These are phyloP conservation scores for Pomatostomus ruficeps DNA, from an alignment of 2,113 vertebrate genomes.

Conservation along the genomic window DNA sequence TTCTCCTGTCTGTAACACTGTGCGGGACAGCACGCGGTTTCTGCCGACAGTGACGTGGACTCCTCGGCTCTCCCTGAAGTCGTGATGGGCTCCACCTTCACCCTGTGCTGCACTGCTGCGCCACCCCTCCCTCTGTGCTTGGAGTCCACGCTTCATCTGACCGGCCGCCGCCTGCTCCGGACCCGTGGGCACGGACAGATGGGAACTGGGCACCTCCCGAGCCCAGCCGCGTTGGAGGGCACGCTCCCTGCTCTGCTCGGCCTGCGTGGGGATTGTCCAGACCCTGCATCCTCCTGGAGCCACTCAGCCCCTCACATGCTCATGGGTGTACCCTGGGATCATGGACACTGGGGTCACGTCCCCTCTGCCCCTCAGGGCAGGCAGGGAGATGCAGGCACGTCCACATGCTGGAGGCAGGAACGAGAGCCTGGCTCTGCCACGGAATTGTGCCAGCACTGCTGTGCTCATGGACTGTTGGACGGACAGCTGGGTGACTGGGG, in stretches of 20 bases:
- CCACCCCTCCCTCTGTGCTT: neutral
- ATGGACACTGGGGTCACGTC: fast-evolving
- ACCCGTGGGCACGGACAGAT: fast-evolving
- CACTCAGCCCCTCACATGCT: neutral
- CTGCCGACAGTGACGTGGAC: neutral
- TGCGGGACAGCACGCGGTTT: neutral
- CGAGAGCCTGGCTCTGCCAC: neutral
- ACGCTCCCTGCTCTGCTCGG: fast-evolving
- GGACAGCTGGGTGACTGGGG: neutral
- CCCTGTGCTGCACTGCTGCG: neutral
- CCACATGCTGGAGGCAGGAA: neutral
- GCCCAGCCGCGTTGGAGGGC: fast-evolving
- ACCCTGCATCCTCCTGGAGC: neutral
- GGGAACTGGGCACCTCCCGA: neutral
- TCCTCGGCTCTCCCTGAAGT: neutral
- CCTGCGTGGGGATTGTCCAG: neutral
- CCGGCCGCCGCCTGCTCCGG: neutral
- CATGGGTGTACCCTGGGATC: neutral
- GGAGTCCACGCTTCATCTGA: neutral
- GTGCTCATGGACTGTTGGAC: neutral
- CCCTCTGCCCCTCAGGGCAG: neutral
- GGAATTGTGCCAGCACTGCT: neutral
- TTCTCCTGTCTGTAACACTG: neutral
- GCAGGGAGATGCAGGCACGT: fast-evolving
- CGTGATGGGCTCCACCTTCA: neutral